Percentiles rank a stretch among this genome's conserved stretches.
Conservation (phyloP, 2,797 vertebrate genomes). For the Meriones psammophilus region DNA sequence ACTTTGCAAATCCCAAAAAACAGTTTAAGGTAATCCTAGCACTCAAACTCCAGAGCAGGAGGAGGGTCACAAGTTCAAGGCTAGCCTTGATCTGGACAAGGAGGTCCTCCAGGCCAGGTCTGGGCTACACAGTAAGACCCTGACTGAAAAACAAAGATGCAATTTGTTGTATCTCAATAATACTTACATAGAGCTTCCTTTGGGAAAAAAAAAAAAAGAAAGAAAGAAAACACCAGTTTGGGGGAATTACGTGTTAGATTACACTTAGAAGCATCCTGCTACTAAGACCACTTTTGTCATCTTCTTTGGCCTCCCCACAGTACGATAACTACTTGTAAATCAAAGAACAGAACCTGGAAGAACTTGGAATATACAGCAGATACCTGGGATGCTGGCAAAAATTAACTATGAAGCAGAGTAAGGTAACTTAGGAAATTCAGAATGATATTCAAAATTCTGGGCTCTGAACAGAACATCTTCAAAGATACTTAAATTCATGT, state of each 20-base stretch:
- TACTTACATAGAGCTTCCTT: neutral
- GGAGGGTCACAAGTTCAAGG: neutral
- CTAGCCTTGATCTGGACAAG: neutral
- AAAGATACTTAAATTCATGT: neutral
- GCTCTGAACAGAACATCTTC: neutral
- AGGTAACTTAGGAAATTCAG: neutral
- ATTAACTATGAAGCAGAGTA: neutral
- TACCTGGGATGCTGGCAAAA: neutral
- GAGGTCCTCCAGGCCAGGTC: neutral
- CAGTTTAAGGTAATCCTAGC: neutral
- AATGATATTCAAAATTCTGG: constrained; percentile 4
- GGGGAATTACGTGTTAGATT: neutral
- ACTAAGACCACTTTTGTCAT: neutral
- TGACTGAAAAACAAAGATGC: neutral
- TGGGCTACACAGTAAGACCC: neutral
- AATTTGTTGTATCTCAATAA: neutral
- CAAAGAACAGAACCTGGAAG: neutral
- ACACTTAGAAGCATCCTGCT: neutral
- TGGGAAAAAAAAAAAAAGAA: too few species aligned
- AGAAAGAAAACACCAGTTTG: neutral
- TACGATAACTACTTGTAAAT: neutral
- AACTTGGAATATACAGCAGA: neutral
- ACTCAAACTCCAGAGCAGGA: neutral
- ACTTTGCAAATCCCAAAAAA: neutral
- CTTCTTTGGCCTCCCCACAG: neutral